Evolutionary conservation across 2,113 vertebrate species (phyloP).

Genomic region (Nerophis lumbriciformis): DNA sequence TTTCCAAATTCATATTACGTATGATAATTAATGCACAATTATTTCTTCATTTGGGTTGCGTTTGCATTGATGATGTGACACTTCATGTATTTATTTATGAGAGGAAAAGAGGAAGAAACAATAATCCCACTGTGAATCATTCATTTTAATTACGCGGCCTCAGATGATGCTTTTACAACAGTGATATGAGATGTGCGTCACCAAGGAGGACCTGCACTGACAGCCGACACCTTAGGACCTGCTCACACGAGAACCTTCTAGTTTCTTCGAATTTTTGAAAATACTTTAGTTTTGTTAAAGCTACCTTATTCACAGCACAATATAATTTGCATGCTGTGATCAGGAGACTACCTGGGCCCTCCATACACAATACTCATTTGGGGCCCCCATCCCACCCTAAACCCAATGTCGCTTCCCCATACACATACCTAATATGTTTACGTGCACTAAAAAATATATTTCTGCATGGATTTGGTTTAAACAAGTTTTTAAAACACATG

Average conservation of each 20-base stretch:
- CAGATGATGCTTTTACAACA: slow-evolving; percentile 4
- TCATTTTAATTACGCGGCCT: slow-evolving; percentile 27
- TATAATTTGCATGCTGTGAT: no score
- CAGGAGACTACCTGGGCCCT: no score
- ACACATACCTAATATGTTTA: no score
- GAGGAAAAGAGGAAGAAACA: slow-evolving; percentile 26
- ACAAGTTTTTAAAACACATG: no score
- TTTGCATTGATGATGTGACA: slow-evolving; percentile 29
- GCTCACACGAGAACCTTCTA: slow-evolving; percentile 26
- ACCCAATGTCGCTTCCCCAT: no score
- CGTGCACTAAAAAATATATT: no score
- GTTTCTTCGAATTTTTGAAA: not conserved
- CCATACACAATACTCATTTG: no score
- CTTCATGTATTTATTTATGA: slow-evolving; percentile 24
- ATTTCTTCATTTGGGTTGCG: slow-evolving; percentile 33
- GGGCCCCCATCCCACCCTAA: no score
- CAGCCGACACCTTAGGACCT: slow-evolving; percentile 27
- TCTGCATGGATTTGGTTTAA: no score
- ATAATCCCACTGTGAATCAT: slow-evolving; percentile 12
- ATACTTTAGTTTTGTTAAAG: no score
- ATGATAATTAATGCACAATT: slow-evolving; percentile 40
- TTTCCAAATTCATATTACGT: slow-evolving; percentile 26
- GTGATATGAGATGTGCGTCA: slow-evolving; percentile 12
- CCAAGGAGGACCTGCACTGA: not conserved
- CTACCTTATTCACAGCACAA: no score